Percentiles rank a stretch among this genome's conserved stretches.
phyloP scores from a whole-genome alignment of 2,113 vertebrate genomes.

The Xenopus laevis region DNA sequence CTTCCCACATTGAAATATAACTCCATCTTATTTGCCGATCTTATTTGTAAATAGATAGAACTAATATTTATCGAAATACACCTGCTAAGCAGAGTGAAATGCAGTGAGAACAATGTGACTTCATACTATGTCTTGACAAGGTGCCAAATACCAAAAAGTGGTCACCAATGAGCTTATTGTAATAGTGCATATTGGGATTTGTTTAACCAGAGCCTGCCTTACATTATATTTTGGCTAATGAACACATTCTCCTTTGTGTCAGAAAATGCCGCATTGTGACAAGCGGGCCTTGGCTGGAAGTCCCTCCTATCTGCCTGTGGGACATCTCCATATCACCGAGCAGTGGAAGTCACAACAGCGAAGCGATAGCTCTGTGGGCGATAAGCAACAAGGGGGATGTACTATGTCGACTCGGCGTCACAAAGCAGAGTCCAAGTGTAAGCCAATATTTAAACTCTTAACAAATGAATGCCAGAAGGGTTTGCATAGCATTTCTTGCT shows the following conservation, averaged over 20 bases:
- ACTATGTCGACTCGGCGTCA: slow-evolving; percentile 85
- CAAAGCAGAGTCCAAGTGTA: slow-evolving; percentile 80
- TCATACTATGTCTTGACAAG: no score
- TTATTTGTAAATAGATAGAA: no score
- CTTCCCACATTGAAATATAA: no score
- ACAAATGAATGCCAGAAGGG: no score
- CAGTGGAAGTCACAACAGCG: slow-evolving; percentile 53
- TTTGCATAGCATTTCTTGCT: no score
- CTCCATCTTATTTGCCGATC: no score
- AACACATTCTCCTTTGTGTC: slow-evolving; percentile 19
- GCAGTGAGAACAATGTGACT: no score
- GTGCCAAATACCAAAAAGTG: no score
- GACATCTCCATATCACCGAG: slow-evolving; percentile 83
- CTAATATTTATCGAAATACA: no score
- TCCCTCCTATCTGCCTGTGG: slow-evolving; percentile 79
- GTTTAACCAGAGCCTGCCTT: not conserved
- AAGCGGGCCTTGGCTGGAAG: slow-evolving; percentile 91
- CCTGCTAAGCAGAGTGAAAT: no score
- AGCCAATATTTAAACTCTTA: slow-evolving; percentile 48
- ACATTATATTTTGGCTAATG: not conserved
- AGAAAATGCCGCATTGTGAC: slow-evolving; percentile 94
- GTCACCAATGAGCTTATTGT: not conserved
- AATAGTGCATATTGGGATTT: slow-evolving; percentile 8
- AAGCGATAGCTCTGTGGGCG: slow-evolving; percentile 82
- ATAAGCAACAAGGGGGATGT: slow-evolving; percentile 96